Base-by-base conservation (phyloP, 2,113 vertebrate species). In the Terrapene triunguis region DNA sequence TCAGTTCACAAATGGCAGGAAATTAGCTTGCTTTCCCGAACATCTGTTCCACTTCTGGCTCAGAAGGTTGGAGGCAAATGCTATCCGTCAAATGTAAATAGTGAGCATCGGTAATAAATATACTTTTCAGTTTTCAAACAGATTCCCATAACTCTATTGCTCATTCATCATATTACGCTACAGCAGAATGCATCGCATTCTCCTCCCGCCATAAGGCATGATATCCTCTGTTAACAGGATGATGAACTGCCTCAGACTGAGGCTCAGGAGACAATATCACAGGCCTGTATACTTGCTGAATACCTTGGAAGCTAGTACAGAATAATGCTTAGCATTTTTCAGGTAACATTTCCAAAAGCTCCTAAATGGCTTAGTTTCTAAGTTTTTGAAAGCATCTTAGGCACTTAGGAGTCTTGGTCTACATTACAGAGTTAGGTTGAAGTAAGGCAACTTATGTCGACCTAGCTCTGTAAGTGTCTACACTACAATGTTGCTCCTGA, bases 31-130 rank as follows among this genome's bases (percentile, higher is more conserved):
- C 96, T 97, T 97, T 97, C 96, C 96, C 92, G 96, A 97, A 98
- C 97, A 97, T 97, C 96, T 97, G 97, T 96, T 97, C 96, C 92
- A 96, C 96, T 96, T 97, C 97, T 97, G 97, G 85, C 95, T 97
- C 96, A 92, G 94, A 97, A 96, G 94, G 95, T 96, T 97, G 94
- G 94, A 97, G 87, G 96, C 94, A 97, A 98, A 96, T 85, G 91
- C 93, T 97, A 90, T 97, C 96, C 93, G 95, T 96, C 97, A 95
- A 96, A 96, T 95, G 88, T 96, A 97, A 54, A 89, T 89, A 80
- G 87, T 14, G 29, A 94, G 96, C 91, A 97, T 89, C 80, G 55
- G 94, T 94, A 95, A 87, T 94, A 97, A 94, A 96, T 88, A 79
- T 21, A 93, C 85, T 94, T 93, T 87, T 85, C 82, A 32, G 89